Base-by-base conservation (phyloP, 2,113 vertebrate species). In the Panthera leo region DNA sequence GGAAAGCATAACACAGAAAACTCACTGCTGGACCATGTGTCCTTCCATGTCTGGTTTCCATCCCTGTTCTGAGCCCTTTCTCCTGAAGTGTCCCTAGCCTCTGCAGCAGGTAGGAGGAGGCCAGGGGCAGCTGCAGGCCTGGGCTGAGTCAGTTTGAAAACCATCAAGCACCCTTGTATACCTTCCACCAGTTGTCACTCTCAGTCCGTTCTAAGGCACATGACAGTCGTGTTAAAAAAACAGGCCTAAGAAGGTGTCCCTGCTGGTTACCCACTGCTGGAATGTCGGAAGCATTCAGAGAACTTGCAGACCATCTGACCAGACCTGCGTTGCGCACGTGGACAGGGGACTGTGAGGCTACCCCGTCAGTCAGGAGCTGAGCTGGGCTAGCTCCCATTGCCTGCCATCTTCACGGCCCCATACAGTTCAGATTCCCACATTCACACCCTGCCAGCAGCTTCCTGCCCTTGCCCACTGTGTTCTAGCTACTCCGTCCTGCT, bases 371-470 rank as follows among this genome's bases (percentile, higher is more conserved):
- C 55, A 61, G 67, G 53, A 8, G 12, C 39, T 5, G 16, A 16
- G n/a, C 45, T 86, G n/a, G 63, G 19, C 91, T 9, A 9, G 55
- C 68, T 68, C 68, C 75, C 39, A 16, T 29, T 5, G 16, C 65
- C 31, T 7, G 76, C 84, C 76, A 29, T 48, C 76, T 23, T 34
- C 5, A 18, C 8, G 13, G 34, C 82, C 48, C 39, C 68, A 15
- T 21, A 3, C 61, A 12, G 1, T 2, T 19, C 19, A 8, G 0
- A 21, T 13, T 23, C 34, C 48, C 67, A 31, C 2, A 0, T 25
- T 39, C 18, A 7, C 34, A 67, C 4, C 80, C 67, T 79, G 68
- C 53, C 19, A 42, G 14, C 42, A 51, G 82, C 27, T 42, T 86
- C 67, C 73, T 27, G 75, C 39, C 34, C 61, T 85, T 23, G 27